Conservation (phyloP, 2,113 vertebrate species). For the Mesembrinibis cayennensis region DNA sequence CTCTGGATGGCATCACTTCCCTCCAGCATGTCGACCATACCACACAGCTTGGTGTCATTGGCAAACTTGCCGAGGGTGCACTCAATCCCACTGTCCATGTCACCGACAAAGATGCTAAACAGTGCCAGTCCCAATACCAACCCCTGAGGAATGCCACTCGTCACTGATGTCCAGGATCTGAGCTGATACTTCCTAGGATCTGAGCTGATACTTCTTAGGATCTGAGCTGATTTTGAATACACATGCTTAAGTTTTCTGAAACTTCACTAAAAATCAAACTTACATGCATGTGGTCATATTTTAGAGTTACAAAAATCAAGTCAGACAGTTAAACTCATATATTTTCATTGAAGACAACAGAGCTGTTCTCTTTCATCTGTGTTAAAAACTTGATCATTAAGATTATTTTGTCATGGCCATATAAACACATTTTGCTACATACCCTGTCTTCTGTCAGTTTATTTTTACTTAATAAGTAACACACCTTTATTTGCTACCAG, state of each 20-base stretch:
- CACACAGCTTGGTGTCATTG: too few relatives aligned
- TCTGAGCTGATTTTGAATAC: background rate
- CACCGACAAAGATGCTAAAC: too few relatives aligned
- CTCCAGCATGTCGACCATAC: too few relatives aligned
- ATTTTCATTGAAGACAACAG: background rate
- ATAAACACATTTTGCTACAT: background rate
- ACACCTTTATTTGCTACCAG: background rate
- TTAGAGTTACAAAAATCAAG: background rate
- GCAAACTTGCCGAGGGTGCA: too few relatives aligned
- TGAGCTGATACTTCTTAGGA: background rate
- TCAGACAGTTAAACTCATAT: background rate
- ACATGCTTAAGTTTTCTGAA: background rate
- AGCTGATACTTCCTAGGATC: too few relatives aligned
- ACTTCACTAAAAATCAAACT: background rate
- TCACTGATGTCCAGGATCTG: too few relatives aligned
- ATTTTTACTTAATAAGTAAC: background rate
- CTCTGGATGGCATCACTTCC: too few relatives aligned
- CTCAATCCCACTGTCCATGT: too few relatives aligned
- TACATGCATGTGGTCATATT: background rate
- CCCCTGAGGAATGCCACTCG: too few relatives aligned
- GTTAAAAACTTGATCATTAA: background rate
- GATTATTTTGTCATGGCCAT: background rate
- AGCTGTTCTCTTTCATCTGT: background rate
- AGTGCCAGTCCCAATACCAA: too few relatives aligned
- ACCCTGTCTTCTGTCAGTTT: background rate